A percentile compares a stretch with the other conserved stretches of the same genome.
Evolutionary conservation across 2,888 invertebrate species (phyloP).

Genomic region (Willowsia nigromaculata): DNA sequence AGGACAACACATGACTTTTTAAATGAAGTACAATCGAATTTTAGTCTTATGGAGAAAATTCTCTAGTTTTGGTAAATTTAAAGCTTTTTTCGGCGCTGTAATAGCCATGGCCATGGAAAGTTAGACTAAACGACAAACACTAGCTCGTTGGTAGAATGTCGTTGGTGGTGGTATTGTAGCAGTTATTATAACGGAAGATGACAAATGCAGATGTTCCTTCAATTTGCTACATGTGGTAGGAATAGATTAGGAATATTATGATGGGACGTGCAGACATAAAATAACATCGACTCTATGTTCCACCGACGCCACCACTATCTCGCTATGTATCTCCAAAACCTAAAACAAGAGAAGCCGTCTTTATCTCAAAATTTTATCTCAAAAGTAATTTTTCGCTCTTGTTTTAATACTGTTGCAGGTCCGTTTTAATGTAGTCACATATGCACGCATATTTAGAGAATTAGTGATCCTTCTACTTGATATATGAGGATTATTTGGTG

Average conservation of each 20-base stretch:
- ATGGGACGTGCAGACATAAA: slow-evolving; percentile 25
- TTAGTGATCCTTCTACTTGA: slow-evolving; percentile 60
- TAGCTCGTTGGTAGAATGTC: not conserved
- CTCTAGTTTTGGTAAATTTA: no score
- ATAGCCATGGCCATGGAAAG: no score
- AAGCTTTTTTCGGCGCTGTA: no score
- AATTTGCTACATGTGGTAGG: not conserved
- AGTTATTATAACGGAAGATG: not conserved
- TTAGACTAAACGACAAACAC: no score
- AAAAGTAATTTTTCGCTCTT: not conserved
- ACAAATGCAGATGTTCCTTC: slow-evolving; percentile 51
- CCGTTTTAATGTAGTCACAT: not conserved
- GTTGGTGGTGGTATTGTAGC: not conserved
- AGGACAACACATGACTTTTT: not conserved
- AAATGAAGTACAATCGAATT: not conserved
- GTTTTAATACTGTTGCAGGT: not conserved
- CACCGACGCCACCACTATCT: not conserved
- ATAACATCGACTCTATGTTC: not conserved
- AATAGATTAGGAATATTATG: not conserved
- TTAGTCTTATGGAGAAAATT: not conserved
- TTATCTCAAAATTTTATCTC: slow-evolving; percentile 35
- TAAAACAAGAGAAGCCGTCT: not conserved
- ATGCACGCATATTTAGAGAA: not conserved
- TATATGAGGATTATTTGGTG: slow-evolving; percentile 58
- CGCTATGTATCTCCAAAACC: not conserved